Evolutionary conservation across 1,140 invertebrate species (phyloP).

Genomic region (Aricia agestis): DNA sequence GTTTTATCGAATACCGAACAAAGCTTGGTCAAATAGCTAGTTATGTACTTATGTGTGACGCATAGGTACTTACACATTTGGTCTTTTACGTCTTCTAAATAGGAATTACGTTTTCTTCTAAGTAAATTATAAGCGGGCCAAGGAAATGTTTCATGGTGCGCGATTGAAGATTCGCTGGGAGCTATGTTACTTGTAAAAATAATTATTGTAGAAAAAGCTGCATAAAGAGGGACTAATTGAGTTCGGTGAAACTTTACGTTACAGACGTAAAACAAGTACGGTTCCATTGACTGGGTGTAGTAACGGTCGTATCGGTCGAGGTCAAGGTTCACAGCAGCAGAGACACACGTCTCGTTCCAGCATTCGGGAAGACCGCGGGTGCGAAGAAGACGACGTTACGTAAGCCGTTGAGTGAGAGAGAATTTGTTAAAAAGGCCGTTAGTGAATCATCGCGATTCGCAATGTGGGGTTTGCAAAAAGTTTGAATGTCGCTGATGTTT

Average conservation of each 20-base stretch:
- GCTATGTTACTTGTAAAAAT: too few species aligned
- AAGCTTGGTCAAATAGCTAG: too few species aligned
- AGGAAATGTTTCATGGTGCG: too few species aligned
- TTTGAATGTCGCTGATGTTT: not conserved
- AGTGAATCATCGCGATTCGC: constrained; percentile 32
- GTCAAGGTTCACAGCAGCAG: constrained; percentile 43
- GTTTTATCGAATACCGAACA: too few species aligned
- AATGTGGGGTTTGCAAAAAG: constrained; percentile 4
- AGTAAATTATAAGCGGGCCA: too few species aligned
- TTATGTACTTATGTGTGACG: too few species aligned
- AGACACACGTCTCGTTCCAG: constrained; percentile 29
- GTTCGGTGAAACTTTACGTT: not conserved
- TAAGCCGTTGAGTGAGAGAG: constrained; percentile 23
- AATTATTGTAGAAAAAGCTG: too few species aligned
- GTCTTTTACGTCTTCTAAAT: too few species aligned
- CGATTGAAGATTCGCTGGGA: too few species aligned
- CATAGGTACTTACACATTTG: too few species aligned
- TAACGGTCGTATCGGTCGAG: constrained; percentile 33
- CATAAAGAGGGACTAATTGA: not conserved
- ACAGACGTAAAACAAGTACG: constrained; percentile 12
- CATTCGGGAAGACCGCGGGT: constrained; percentile 2
- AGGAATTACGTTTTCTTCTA: too few species aligned
- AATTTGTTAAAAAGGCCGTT: constrained; percentile 39
- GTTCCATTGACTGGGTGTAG: constrained; percentile 37
- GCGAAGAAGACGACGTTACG: constrained; percentile 24